Percentiles rank a stretch among this genome's conserved stretches.
Evolutionary conservation across 1,140 invertebrate species (phyloP).

Genomic region (Telenomus remus): DNA sequence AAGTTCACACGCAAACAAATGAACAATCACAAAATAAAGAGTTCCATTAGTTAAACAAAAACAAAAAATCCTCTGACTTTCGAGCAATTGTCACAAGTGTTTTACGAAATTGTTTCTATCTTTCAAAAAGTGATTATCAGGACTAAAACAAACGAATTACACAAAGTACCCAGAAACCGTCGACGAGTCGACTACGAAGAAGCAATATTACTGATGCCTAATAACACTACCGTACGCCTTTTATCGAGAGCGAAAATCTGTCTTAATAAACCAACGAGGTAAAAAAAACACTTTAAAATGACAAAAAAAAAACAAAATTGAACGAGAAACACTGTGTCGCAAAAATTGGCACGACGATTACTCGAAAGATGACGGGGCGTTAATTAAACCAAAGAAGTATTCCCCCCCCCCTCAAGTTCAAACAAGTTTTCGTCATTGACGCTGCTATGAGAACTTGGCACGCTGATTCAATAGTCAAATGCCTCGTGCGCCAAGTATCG

Average conservation of each 20-base stretch:
- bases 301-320: slow-evolving; percentile 28
- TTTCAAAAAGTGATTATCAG: not conserved
- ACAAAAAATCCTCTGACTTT: no score
- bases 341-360: no score
- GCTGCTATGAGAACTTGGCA: not conserved
- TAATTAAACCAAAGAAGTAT: no score
- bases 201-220: slow-evolving; percentile 74
- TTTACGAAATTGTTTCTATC: not conserved
- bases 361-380: no score
- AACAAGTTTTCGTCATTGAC: slow-evolving; percentile 28
- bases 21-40: no score
- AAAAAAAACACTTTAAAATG: slow-evolving; percentile 3
- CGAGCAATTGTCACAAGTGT: slow-evolving; percentile 14
- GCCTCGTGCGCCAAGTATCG: no score
- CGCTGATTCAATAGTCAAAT: no score
- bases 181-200: slow-evolving; percentile 64
- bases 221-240: slow-evolving; percentile 65
- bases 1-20: not conserved
- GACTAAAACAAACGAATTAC: no score
- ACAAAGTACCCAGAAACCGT: no score
- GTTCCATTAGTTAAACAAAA: no score
- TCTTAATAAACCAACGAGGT: not conserved
- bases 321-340: not conserved
- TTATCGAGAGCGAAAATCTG: slow-evolving; percentile 45
- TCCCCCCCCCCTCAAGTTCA: no score